phyloP scores from a whole-genome alignment of 2,797 vertebrate genomes.

The Florisuga fusca region DNA sequence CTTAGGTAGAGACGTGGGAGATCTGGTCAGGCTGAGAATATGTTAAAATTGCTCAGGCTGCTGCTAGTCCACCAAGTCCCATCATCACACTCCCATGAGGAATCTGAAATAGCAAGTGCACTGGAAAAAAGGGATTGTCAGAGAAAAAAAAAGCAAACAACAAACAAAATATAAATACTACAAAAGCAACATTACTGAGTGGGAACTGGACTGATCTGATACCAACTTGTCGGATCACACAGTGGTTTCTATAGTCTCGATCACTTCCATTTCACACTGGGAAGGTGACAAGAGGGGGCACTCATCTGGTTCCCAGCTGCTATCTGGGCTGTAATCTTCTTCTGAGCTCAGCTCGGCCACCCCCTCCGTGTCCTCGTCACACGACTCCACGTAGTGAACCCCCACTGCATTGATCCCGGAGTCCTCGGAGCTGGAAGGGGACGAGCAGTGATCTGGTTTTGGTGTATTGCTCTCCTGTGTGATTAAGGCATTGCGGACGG shows the following conservation, averaged over 20 bases:
- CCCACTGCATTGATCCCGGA: conserved; percentile 95
- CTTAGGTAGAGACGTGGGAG: conserved; percentile 10
- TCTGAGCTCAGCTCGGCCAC: conserved; percentile 85
- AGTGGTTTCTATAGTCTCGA: conserved; percentile 98
- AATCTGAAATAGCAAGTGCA: conserved; percentile 65
- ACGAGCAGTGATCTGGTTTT: conserved; percentile 94
- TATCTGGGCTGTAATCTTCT: conserved; percentile 90
- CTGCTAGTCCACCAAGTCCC: conserved; percentile 38
- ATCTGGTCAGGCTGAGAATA: conserved; percentile 11
- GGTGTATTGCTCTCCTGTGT: conserved; percentile 85
- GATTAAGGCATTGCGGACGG: conserved; percentile 77
- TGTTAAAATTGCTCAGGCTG: conserved; percentile 44
- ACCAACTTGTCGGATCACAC: conserved; percentile 80
- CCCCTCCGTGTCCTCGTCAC: conserved; percentile 90
- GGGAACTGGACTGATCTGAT: background rate
- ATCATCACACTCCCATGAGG: background rate
- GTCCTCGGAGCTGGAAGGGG: conserved; percentile 96
- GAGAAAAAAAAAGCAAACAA: conserved; percentile 41
- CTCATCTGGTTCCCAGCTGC: conserved; percentile 94
- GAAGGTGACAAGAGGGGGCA: conserved; percentile 93
- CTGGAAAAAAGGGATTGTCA: conserved; percentile 58
- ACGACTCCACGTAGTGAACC: conserved; percentile 92
- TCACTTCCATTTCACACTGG: conserved; percentile 95
- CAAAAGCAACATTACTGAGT: conserved; percentile 51
- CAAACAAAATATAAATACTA: conserved; percentile 60